Evolutionary conservation across 1,140 invertebrate species (phyloP), one percentile per base, ranked within the genome.

Genomic region (Brachionus sp.): DNA sequence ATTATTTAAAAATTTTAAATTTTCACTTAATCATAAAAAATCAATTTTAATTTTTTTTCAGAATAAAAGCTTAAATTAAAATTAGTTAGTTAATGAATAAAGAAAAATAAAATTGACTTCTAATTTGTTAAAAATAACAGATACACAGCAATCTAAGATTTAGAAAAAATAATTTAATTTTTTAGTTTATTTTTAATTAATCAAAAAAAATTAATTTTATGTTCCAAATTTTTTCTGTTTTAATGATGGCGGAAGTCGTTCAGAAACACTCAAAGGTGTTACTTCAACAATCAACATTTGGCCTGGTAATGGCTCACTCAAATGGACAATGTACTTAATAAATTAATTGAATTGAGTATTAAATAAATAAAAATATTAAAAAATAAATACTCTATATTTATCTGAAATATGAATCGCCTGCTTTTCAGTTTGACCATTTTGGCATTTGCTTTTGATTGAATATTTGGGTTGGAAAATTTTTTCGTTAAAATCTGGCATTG

Each of bases 191-290:
- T 75, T 75, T 19, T 23, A 19, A 73, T n/a, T 42, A 73, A 44
- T 25, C n/a, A 75, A 75, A 46, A 62, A 80, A 80, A 62, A 23
- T 5, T 5, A n/a, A 35, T 6, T 29, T 62, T 66, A 80, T 39
- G 77, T 80, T 57, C 77, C 77, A 29, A 80, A 80, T 66, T 80
- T 80, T 66, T 80, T 80, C 29, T 80, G 77, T 19, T 66, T 80
- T 62, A 80, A 44, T 5, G 77, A 80, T 23, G 77, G 77, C 13
- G 77, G 77, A n/a, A 80, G 35, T 57, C 77, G 6, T 62, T 80
- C 77, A 0, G 77, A 80, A 62, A 80, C 77, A 66, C 77, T 80
- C 50, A 80, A 44, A 13, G 77, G 77, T 44, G 77, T 80, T 62
- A 80, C 77, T 80, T 80, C 77, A 44, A 80, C 77, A 37, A 80